phyloP scores from a whole-genome alignment of 2,113 vertebrate species.

The Eptatretus burgeri region DNA sequence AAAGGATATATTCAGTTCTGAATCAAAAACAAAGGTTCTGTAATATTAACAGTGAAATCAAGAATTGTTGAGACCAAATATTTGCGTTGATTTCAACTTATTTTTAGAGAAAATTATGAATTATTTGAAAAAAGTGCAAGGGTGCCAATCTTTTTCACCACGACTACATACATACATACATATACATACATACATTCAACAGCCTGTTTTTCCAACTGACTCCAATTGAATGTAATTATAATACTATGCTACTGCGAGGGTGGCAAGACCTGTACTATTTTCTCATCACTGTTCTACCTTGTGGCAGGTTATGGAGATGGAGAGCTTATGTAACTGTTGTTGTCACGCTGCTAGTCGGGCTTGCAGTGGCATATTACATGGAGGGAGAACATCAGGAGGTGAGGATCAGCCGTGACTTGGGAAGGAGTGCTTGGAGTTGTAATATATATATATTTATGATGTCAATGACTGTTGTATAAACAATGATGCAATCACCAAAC shows the following conservation, averaged over 20 bases:
- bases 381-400: conserved; percentile 75
- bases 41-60: no score
- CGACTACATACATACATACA: not conserved
- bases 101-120: no score
- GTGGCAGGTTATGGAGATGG: conserved; percentile 44
- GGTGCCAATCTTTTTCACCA: no score
- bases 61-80: no score
- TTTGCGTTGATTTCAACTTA: no score
- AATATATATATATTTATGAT: no score
- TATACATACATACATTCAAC: not conserved
- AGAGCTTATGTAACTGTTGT: conserved; percentile 29
- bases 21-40: no score
- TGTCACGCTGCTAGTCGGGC: conserved; percentile 31
- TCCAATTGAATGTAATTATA: not conserved
- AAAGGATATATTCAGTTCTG: no score
- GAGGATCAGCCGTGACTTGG: conserved; percentile 11
- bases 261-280: not conserved
- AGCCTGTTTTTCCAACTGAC: not conserved
- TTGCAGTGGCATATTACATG: conserved; percentile 43
- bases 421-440: no score
- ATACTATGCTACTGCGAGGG: not conserved
- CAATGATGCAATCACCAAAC: no score
- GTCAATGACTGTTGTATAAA: no score
- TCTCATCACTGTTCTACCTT: not conserved
- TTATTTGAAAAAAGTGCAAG: no score